Base-by-base conservation (phyloP, 2,797 vertebrate genomes). In the Enteromius trimaculatus region DNA sequence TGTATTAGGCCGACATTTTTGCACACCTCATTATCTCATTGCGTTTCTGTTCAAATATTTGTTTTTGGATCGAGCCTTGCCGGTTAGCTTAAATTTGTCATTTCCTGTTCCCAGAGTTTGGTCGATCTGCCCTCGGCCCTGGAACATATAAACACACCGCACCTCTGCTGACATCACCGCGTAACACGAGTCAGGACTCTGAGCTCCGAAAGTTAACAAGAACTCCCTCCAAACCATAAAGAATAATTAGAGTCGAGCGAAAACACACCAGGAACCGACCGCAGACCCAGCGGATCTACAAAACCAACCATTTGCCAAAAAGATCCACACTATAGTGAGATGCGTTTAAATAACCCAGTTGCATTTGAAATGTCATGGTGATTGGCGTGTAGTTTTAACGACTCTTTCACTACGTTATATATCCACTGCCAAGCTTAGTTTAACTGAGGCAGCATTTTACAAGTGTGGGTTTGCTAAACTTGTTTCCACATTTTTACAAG, bases 401-500 rank as follows among this genome's bases (percentile, higher is more conserved):
- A 69, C 72, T 82, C 62, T 64, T 79, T 66, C 16, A 21, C 42
- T 76, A 66, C 81, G 58, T 69, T 68, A 77, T 55, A 77, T 58
- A 82, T 86, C 81, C 79, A 23, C 37, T 75, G 80, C 83, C 83
- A 86, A 75, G 34, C 75, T 72, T 65, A 72, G 75, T 85, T 81
- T 85, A 84, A 86, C 70, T 75, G 77, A 88, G 84, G 72, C 76
- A 47, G 75, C 82, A 78, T 82, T 88, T 85, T 87, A 85, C 79
- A 87, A 72, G 79, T 82, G 75, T 82, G 80, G 81, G 72, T 82
- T 85, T 86, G 79, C 81, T 82, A 62, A 86, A 88, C 80, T 83
- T 86, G 85, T 88, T 88, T 86, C 85, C 84, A 83, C 83, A 88
- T 86, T 83, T 84, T 88, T 85, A 87, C 87, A 85, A 88, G 79